A percentile compares a stretch with the other conserved stretches of the same genome.
phyloP scores from a whole-genome alignment of 2,888 invertebrate genomes.

The Dioctria rufipes region DNA sequence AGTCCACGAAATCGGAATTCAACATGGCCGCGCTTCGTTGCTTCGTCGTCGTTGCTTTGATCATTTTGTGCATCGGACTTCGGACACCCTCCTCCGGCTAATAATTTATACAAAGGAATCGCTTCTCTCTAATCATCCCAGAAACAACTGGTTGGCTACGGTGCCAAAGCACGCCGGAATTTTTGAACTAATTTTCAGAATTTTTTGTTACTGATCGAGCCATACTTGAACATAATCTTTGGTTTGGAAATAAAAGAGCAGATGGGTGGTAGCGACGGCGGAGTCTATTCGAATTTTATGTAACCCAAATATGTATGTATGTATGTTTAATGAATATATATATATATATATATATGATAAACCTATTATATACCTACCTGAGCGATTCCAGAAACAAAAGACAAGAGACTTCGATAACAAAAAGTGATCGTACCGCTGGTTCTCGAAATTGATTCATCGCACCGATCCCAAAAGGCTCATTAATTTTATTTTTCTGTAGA shows the following conservation, averaged over 20 bases:
- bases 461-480: conserved; percentile 38
- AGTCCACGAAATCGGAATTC: conserved; percentile 34
- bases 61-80: conserved; percentile 24
- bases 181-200: conserved; percentile 44
- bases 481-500: conserved; percentile 25
- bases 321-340: not conserved
- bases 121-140: conserved; percentile 37
- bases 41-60: not conserved
- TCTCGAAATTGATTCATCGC: conserved; percentile 49
- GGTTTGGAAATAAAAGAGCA: conserved; percentile 33
- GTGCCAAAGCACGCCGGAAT: conserved; percentile 26
- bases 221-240: not conserved
- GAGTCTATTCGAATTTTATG: conserved; percentile 17
- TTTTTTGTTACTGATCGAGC: conserved; percentile 11
- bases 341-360: conserved; percentile 6
- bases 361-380: not conserved
- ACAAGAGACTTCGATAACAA: conserved; percentile 23
- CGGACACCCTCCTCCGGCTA: conserved; percentile 42
- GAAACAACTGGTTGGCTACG: conserved; percentile 49
- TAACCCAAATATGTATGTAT: not conserved
- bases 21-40: conserved; percentile 36
- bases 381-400: conserved; percentile 37
- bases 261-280: conserved; percentile 30
- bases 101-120: conserved; percentile 35
- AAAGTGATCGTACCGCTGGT: conserved; percentile 37